Evolutionary conservation across 2,113 vertebrate genomes (phyloP).

Genomic region (Gnathonemus longibarbis): DNA sequence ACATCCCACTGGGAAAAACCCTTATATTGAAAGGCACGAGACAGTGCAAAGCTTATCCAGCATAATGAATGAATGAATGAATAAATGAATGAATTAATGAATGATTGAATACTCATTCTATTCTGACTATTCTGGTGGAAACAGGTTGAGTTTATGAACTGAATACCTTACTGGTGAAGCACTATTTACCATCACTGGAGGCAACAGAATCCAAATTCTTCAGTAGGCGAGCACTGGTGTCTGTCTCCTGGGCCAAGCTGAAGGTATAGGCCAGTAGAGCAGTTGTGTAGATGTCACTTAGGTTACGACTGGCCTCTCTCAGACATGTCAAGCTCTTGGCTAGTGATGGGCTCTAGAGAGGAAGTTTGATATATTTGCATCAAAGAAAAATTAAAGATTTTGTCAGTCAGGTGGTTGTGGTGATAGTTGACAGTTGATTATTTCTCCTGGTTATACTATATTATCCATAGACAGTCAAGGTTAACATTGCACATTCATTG

Average conservation of each 20-base stretch:
- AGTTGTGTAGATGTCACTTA: constrained; percentile 61
- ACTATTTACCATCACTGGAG: neutral
- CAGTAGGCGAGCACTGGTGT: neutral
- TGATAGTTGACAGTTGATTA: neutral
- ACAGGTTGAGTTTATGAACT: neutral
- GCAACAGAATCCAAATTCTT: neutral
- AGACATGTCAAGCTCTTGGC: constrained; percentile 62
- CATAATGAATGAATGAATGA: neutral
- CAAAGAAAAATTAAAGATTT: neutral
- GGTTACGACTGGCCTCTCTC: constrained; percentile 26
- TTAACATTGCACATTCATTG: neutral
- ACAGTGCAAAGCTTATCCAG: neutral
- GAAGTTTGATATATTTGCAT: neutral
- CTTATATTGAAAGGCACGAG: neutral
- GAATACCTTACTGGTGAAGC: neutral
- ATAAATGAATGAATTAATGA: neutral
- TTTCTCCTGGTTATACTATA: neutral
- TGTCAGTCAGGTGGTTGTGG: neutral
- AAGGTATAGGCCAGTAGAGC: constrained; percentile 76
- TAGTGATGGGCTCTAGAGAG: constrained; percentile 50
- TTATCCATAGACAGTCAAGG: neutral
- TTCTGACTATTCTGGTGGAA: neutral
- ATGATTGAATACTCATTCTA: neutral
- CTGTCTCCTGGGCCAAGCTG: constrained; percentile 61
- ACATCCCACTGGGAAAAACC: neutral